Base-by-base conservation (phyloP, 2,113 vertebrate species). In the Lynx canadensis region DNA sequence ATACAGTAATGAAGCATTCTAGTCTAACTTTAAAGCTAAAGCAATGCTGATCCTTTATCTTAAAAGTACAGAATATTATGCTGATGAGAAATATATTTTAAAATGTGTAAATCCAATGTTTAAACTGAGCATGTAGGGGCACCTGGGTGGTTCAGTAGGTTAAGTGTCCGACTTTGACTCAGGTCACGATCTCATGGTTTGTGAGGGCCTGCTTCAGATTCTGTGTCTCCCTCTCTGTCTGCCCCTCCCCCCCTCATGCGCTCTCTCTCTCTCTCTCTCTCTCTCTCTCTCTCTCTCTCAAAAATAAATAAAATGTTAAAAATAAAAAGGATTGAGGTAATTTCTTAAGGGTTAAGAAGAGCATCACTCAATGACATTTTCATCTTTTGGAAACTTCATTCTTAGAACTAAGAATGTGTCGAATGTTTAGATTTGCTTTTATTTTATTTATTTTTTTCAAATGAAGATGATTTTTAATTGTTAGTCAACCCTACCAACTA, bases 51-150 rank as follows among this genome's bases (percentile, higher is more conserved):
- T 7, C 68, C 36, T 91, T 84, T 71, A 55, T 88, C n/a, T 65
- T 66, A 92, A 87, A 74, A 66, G 15, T 81, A n/a, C 27, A 33
- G 41, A 88, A 82, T 55, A 92, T 73, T 80, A 65, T 65, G 41
- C 31, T 74, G 48, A 55, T 81, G 41, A 52, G 16, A 69, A 93
- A 83, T 68, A 4, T 68, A 63, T 89, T 78, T 92, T 69, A 88
- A 76, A 87, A 89, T 88, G 18, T 57, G 9, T 83, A 89, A 38
- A 66, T 76, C 21, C 78, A 2, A 73, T 95, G n/a, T 41, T 45
- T 68, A 93, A 93, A 74, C 73, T 96, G 33, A 95, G 33, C 60
- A 94, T 73, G 45, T 60, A 23, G 57, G 21, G 57, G 57, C 57
- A 21, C 57, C 57, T 23, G 21, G 21, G 57, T 60, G 57, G 57